Base-by-base conservation (phyloP, 2,797 vertebrate species). In the Pseudocheirus occidentalis region DNA sequence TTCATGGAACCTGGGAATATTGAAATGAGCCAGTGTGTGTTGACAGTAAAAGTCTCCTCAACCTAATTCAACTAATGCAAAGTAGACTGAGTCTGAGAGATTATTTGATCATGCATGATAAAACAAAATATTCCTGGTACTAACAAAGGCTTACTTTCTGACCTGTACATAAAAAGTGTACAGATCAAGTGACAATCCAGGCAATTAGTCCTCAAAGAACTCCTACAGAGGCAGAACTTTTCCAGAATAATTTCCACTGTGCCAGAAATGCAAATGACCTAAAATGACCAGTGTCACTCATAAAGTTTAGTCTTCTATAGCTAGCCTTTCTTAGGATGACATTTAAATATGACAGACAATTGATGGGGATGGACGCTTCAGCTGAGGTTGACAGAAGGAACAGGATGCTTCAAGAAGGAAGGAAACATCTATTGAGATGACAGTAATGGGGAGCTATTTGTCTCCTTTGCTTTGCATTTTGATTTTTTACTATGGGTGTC, bases 201-300 rank as follows among this genome's bases (percentile, higher is more conserved):
- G 96, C 95, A 97, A 98, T 97, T 97, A 97, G 90, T 92, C 91
- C 95, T 98, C 94, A 97, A 93, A 97, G 95, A 95, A 62, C 59
- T 92, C 55, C 94, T 73, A 95, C 95, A 14, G 95, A 95, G 96
- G 94, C 93, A 62, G 66, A 94, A 55, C 16, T 94, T 97, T 97
- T 98, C 93, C 94, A 96, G 96, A 98, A 94, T 97, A 96, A 97
- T 97, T 96, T 97, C 58, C 21, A 89, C 90, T 40, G 27, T 96
- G 95, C 96, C 93, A 97, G 95, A 94, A 97, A 97, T 96, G 95
- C 96, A 98, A 96, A 96, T 90, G 94, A 95, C 93, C 40, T 55
- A 95, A 91, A 97, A 97, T 96, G 93, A 96, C 95, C 93, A 93
- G 4, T 96, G 97, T 97, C 97, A 98, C 94, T 98, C 97, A 97